Percentiles rank a stretch among this genome's conserved stretches.
phyloP scores from a whole-genome alignment of 2,888 invertebrate genomes.

The Tigriopus californicus region DNA sequence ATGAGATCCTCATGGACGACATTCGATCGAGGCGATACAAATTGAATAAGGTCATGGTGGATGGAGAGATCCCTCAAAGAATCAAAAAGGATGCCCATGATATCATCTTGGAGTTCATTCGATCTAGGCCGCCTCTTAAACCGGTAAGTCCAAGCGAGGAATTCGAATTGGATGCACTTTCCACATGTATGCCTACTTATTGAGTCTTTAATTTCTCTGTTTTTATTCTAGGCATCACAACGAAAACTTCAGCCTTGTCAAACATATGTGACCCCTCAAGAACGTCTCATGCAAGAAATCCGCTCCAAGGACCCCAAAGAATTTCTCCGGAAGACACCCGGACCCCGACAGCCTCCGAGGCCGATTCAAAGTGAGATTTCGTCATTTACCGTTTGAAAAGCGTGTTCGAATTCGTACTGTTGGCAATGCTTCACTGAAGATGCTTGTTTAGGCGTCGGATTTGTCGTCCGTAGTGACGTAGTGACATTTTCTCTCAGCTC shows the following conservation, averaged over 20 bases:
- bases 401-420: no score
- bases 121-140: slow-evolving; percentile 77
- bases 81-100: slow-evolving; percentile 88
- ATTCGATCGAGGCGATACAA: slow-evolving; percentile 74
- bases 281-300: neutral
- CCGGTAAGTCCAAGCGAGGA: slow-evolving; percentile 39
- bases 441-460: no score
- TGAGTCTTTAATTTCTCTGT: neutral
- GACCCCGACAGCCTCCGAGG: neutral
- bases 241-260: neutral
- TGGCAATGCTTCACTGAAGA: no score
- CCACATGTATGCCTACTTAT: neutral
- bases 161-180: neutral
- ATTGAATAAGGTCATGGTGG: slow-evolving; percentile 53
- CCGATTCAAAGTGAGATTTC: no score
- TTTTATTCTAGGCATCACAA: neutral
- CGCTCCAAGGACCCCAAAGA: neutral
- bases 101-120: slow-evolving; percentile 85
- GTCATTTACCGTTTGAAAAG: no score
- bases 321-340: neutral
- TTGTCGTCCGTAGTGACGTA: no score
- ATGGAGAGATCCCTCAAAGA: slow-evolving; percentile 50
- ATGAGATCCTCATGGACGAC: slow-evolving; percentile 90
- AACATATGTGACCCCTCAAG: neutral
- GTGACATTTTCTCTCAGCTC: no score